A percentile compares a stretch with the other conserved stretches of the same genome.
phyloP scores from a whole-genome alignment of 2,888 invertebrate species.

The Plagiodera versicolora region DNA sequence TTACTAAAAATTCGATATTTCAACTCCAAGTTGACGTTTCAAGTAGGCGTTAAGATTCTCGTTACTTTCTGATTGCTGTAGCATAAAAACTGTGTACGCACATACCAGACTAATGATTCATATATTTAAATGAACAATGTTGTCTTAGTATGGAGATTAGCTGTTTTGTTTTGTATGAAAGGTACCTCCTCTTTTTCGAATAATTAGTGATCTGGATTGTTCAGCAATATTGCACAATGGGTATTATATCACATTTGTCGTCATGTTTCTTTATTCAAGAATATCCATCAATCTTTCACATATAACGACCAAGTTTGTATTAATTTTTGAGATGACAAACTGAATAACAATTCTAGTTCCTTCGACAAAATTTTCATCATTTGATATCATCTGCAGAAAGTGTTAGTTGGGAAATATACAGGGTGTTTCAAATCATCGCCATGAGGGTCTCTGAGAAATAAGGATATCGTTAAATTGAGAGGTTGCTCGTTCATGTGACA shows the following conservation, averaged over 20 bases:
- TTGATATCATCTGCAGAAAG: too few relatives aligned
- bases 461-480: too few relatives aligned
- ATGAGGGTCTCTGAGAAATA: too few relatives aligned
- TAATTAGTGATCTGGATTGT: not conserved
- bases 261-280: not conserved
- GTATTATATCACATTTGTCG: not conserved
- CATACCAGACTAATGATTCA: constrained; percentile 12
- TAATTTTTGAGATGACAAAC: not conserved
- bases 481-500: too few relatives aligned
- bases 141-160: constrained; percentile 12
- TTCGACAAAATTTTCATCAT: too few relatives aligned
- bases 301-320: not conserved
- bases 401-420: too few relatives aligned
- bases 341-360: too few relatives aligned
- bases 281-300: not conserved
- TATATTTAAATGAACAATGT: constrained; percentile 13
- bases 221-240: not conserved
- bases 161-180: constrained; percentile 1
- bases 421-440: too few relatives aligned
- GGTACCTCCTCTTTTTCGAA: not conserved
- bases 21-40: not conserved
- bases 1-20: too few relatives aligned
- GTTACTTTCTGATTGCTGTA: not conserved
- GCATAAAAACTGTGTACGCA: not conserved
- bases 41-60: constrained; percentile 10